A percentile compares a stretch with the other conserved stretches of the same genome.
phyloP scores from a whole-genome alignment of 2,888 invertebrate species.

The Sinotaia quadrata region DNA sequence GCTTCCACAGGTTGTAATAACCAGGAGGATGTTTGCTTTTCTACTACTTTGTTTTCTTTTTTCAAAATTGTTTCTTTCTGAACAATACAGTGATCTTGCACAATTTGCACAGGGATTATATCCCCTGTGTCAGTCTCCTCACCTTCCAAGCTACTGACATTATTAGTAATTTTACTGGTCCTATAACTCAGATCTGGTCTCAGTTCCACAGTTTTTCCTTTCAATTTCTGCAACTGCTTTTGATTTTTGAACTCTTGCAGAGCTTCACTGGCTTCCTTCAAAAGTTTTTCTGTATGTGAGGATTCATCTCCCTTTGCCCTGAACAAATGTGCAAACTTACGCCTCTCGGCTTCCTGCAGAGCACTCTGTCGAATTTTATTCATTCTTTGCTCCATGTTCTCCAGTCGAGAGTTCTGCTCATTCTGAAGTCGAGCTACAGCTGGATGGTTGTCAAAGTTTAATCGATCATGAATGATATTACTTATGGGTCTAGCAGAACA shows the following conservation, averaged over 20 bases:
- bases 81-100: constrained; percentile 35
- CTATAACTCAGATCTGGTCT: too few species aligned
- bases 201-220: too few species aligned
- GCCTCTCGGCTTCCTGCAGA: constrained; percentile 59
- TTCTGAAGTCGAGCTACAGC: constrained; percentile 61
- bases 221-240: constrained; percentile 27
- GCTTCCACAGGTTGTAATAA: constrained; percentile 31
- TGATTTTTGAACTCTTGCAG: constrained; percentile 43
- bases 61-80: constrained; percentile 24
- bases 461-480: background rate
- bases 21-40: constrained; percentile 6
- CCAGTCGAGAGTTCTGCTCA: constrained; percentile 60
- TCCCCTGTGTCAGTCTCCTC: constrained; percentile 57
- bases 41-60: constrained; percentile 23
- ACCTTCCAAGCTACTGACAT: background rate
- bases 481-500: background rate
- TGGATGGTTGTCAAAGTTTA: constrained; percentile 58
- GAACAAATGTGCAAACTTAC: constrained; percentile 62
- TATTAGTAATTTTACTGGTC: too few species aligned
- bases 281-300: constrained; percentile 43
- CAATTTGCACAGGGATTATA: constrained; percentile 61
- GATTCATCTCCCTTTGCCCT: constrained; percentile 52
- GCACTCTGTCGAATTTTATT: constrained; percentile 57
- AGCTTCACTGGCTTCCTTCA: constrained; percentile 53
- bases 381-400: constrained; percentile 61